Percentiles rank a stretch among this genome's conserved stretches.
Conservation (phyloP, 2,113 vertebrate species). For the Raja brachyura region DNA sequence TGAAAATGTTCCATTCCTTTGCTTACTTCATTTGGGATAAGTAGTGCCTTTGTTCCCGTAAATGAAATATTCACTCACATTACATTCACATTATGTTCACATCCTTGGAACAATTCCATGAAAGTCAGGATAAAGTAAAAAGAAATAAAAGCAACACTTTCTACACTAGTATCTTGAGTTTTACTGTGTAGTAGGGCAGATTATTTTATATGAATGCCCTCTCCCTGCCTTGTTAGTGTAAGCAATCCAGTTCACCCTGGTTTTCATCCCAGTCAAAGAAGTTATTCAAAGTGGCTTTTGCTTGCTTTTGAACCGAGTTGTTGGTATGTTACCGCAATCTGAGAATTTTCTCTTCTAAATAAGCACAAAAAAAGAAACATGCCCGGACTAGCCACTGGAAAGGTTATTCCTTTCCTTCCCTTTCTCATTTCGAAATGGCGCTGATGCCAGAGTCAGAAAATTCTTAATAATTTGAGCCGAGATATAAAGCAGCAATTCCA, state of each 20-base stretch:
- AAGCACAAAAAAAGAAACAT: not conserved
- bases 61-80: not conserved
- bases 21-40: not conserved
- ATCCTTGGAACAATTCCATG: not conserved
- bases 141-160: not conserved
- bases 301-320: constrained; percentile 1
- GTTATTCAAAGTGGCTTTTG: not conserved
- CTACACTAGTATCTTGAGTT: not conserved
- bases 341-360: not conserved
- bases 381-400: not conserved
- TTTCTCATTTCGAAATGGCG: not conserved
- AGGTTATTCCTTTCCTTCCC: not conserved
- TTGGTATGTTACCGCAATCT: not conserved
- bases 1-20: not conserved
- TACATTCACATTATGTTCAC: not conserved
- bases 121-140: not conserved
- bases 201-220: not conserved
- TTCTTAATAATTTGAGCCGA: not conserved
- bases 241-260: not conserved
- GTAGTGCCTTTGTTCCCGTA: not conserved
- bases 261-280: not conserved
- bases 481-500: not conserved
- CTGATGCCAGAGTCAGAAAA: not conserved
- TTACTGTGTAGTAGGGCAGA: not conserved
- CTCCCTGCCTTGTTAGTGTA: not conserved